Evolutionary conservation across 2,113 vertebrate species (phyloP).

Genomic region (Cheilinus undulatus): DNA sequence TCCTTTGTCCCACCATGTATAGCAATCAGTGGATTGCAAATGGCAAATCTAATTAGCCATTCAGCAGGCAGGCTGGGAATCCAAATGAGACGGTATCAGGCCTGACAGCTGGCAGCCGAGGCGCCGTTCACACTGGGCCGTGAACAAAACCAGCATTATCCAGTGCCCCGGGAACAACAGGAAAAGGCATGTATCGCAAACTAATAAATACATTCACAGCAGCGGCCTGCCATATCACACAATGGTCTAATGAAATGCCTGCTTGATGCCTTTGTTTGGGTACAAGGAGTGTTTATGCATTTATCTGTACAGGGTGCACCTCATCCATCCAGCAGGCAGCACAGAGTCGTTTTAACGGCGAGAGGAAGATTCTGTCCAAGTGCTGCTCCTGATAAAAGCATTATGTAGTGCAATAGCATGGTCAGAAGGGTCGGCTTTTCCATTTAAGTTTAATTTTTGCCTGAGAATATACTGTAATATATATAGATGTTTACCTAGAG

Average conservation of each 20-base stretch:
- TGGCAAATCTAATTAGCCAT: slow-evolving; percentile 95
- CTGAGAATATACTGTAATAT: not conserved
- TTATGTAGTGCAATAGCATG: not conserved
- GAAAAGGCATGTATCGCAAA: slow-evolving; percentile 84
- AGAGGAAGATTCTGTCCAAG: slow-evolving; percentile 14
- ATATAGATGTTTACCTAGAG: not conserved
- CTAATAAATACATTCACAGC: slow-evolving; percentile 85
- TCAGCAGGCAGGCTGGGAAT: slow-evolving; percentile 86
- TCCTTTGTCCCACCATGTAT: slow-evolving; percentile 91
- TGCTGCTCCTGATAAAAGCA: not conserved
- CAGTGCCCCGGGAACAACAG: slow-evolving; percentile 81
- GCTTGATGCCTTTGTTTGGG: slow-evolving; percentile 84
- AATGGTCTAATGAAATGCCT: slow-evolving; percentile 84
- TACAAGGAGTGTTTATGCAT: slow-evolving; percentile 83
- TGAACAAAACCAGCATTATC: slow-evolving; percentile 86
- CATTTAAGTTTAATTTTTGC: not conserved
- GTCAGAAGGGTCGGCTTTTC: not conserved
- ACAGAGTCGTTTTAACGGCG: slow-evolving; percentile 5
- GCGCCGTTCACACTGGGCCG: slow-evolving; percentile 83
- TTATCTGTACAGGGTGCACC: slow-evolving; percentile 75
- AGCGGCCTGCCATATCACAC: slow-evolving; percentile 83
- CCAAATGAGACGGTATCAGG: slow-evolving; percentile 81
- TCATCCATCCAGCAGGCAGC: slow-evolving; percentile 55
- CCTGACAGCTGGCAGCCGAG: slow-evolving; percentile 90
- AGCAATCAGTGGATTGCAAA: slow-evolving; percentile 93